These are phyloP conservation scores for Ectemnius continuus DNA, from an alignment of 2,888 invertebrate genomes.

Conservation along the genomic window DNA sequence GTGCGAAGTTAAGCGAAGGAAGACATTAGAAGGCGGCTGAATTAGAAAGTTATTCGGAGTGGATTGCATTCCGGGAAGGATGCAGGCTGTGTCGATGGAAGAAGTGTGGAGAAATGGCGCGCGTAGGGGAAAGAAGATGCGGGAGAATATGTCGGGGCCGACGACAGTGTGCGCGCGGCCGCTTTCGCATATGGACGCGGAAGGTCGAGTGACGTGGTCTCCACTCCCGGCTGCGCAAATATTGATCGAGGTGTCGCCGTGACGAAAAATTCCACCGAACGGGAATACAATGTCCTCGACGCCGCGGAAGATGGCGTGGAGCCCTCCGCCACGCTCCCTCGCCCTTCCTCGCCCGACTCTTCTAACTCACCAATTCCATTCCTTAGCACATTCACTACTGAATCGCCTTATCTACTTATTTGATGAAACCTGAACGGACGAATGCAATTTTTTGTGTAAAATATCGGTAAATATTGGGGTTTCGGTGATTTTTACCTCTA, in stretches of 20 bases:
- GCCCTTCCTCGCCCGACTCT: background rate
- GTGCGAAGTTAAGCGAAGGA: too few relatives aligned
- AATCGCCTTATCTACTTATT: too few relatives aligned
- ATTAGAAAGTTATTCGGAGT: too few relatives aligned
- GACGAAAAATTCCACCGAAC: slow-evolving; percentile 77
- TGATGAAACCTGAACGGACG: too few relatives aligned
- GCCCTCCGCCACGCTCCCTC: slow-evolving; percentile 23
- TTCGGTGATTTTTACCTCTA: too few relatives aligned
- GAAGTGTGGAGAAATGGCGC: background rate
- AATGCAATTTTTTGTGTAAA: too few relatives aligned
- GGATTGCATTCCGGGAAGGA: background rate
- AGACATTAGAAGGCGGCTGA: too few relatives aligned
- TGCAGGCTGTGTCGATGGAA: too few relatives aligned
- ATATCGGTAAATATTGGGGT: too few relatives aligned
- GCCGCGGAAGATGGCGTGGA: slow-evolving; percentile 55
- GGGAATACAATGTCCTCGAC: slow-evolving; percentile 66
- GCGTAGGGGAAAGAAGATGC: slow-evolving; percentile 2
- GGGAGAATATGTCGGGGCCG: slow-evolving; percentile 34
- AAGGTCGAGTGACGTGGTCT: slow-evolving; percentile 77
- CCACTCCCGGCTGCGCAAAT: slow-evolving; percentile 77
- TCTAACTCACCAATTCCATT: too few relatives aligned
- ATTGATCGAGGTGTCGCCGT: slow-evolving; percentile 77
- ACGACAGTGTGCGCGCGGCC: slow-evolving; percentile 45
- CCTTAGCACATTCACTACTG: too few relatives aligned
- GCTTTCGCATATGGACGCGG: slow-evolving; percentile 75